A percentile compares a stretch with the other conserved stretches of the same genome.
phyloP scores from a whole-genome alignment of 2,888 invertebrate genomes.

The Gastracanthus pulcherrimus region DNA sequence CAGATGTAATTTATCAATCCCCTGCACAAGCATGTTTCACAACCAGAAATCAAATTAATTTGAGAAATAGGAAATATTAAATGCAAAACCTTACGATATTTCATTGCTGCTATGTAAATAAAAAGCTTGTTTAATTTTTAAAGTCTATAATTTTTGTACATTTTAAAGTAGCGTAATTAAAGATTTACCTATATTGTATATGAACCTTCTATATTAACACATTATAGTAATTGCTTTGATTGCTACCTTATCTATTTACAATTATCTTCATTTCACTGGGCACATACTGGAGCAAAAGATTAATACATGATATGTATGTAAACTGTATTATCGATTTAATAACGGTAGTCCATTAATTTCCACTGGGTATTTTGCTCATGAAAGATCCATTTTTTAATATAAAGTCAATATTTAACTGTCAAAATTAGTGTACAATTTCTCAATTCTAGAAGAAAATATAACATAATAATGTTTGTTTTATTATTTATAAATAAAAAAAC shows the following conservation, averaged over 20 bases:
- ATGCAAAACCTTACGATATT: neutral
- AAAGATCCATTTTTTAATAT: neutral
- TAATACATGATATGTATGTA: conserved; percentile 11
- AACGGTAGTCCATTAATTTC: conserved; percentile 23
- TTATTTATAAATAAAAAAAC: neutral
- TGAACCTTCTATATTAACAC: conserved; percentile 1
- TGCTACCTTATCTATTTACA: neutral
- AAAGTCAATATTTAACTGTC: neutral
- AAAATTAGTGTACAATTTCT: conserved; percentile 9
- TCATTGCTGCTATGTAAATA: neutral
- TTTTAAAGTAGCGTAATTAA: neutral
- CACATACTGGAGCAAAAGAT: neutral
- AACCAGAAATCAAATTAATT: neutral
- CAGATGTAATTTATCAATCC: neutral
- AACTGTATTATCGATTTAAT: conserved; percentile 29
- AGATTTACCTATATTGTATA: neutral
- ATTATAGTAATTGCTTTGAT: conserved; percentile 15
- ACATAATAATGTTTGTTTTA: neutral
- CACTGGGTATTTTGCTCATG: neutral
- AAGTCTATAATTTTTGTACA: neutral
- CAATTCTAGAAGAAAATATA: neutral
- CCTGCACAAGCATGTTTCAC: neutral
- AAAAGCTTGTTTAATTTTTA: neutral
- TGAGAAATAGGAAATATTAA: neutral
- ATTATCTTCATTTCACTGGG: conserved; percentile 6